phyloP scores from a whole-genome alignment of 2,797 vertebrate species.

The Ptychobarbus kaznakovi region DNA sequence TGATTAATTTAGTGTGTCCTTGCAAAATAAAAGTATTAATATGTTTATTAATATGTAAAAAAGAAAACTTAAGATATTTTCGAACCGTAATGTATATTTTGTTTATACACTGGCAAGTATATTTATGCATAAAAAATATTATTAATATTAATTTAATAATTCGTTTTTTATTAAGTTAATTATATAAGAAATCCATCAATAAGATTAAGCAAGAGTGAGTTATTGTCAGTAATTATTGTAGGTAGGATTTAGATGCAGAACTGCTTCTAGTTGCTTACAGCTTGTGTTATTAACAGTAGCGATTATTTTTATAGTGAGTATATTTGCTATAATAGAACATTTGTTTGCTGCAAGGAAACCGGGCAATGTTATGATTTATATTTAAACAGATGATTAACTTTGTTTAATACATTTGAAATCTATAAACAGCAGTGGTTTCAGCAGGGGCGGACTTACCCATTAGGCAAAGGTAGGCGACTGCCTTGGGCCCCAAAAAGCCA shows the following conservation, averaged over 20 bases:
- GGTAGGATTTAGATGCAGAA: not conserved
- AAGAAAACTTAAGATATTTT: not conserved
- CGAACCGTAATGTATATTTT: not conserved
- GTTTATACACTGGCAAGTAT: not conserved
- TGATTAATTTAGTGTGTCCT: not conserved
- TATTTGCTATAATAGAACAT: not conserved
- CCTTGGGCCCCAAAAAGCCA: no score
- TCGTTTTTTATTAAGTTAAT: not conserved
- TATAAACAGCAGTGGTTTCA: no score
- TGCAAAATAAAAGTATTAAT: not conserved
- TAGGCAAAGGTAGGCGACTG: no score
- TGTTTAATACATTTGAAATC: no score
- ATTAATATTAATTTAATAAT: not conserved
- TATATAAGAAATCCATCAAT: not conserved
- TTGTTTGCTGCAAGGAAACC: not conserved
- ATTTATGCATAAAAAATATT: not conserved
- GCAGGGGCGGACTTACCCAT: no score
- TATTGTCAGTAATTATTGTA: not conserved
- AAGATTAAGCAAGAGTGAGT: not conserved
- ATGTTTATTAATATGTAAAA: not conserved
- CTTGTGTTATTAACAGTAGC: not conserved
- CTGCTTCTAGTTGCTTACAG: not conserved
- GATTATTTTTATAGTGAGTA: not conserved
- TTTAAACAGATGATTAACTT: no score
- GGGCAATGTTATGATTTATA: not conserved